Percentiles rank a stretch among this genome's conserved stretches.
Evolutionary conservation across 2,888 invertebrate species (phyloP).

Genomic region (Apotomis capreana): DNA sequence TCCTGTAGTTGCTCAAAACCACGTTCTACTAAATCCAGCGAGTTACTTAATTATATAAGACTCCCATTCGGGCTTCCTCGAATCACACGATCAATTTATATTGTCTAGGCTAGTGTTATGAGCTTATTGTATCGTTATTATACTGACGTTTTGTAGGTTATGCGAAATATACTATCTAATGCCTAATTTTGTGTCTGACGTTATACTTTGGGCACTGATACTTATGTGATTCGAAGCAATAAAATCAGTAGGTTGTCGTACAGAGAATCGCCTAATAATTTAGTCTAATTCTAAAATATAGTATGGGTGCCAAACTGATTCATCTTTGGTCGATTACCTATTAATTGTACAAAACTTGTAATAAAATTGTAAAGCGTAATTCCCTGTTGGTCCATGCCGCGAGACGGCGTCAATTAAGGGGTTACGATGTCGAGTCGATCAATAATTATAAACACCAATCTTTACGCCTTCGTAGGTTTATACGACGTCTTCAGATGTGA

Average conservation of each 20-base stretch:
- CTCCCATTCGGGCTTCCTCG: conserved; percentile 70
- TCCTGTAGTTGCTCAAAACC: conserved; percentile 72
- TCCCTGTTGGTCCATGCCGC: conserved; percentile 2
- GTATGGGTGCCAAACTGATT: conserved; percentile 33
- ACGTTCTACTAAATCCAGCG: conserved; percentile 49
- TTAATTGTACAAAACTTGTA: conserved; percentile 32
- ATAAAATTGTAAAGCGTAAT: not conserved
- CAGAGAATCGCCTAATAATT: conserved; percentile 25
- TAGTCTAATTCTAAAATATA: conserved; percentile 28
- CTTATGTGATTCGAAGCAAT: conserved; percentile 36
- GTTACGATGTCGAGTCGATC: conserved; percentile 17
- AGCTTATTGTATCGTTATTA: conserved; percentile 49
- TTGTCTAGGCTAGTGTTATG: conserved; percentile 48
- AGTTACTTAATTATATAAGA: conserved; percentile 63
- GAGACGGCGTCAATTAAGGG: conserved; percentile 8
- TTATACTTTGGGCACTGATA: conserved; percentile 28
- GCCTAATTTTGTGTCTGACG: conserved; percentile 22
- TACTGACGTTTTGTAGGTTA: conserved; percentile 42
- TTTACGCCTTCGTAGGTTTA: conserved; percentile 44
- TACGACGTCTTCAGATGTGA: conserved; percentile 67
- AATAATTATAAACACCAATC: conserved; percentile 24
- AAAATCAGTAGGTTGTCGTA: conserved; percentile 33
- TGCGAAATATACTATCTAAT: conserved; percentile 35
- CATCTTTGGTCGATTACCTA: conserved; percentile 15
- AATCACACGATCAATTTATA: conserved; percentile 59